A percentile compares a stretch with the other conserved stretches of the same genome.
phyloP scores from a whole-genome alignment of 2,113 vertebrate species.

The Poeciliopsis prolifica region DNA sequence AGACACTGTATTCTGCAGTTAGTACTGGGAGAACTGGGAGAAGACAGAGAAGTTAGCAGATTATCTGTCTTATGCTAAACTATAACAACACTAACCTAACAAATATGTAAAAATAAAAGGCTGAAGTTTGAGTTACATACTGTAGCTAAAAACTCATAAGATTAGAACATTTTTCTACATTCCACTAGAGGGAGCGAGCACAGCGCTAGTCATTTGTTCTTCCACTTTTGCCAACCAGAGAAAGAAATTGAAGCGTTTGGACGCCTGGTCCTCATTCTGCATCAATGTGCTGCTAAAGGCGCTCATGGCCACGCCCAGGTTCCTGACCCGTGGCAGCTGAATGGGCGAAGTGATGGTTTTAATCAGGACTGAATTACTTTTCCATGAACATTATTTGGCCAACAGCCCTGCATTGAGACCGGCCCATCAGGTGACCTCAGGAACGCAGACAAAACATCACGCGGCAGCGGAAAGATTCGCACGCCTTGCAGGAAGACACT shows the following conservation, averaged over 20 bases:
- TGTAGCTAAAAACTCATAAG: no score
- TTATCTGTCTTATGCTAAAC: no score
- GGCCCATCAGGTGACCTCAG: constrained; percentile 80
- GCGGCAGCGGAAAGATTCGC: constrained; percentile 60
- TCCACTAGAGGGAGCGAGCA: neutral
- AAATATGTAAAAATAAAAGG: no score
- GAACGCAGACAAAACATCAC: constrained; percentile 86
- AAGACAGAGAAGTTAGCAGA: no score
- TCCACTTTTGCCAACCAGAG: neutral
- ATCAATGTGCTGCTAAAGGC: constrained; percentile 6
- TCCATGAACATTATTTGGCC: constrained; percentile 71
- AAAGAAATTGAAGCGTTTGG: neutral
- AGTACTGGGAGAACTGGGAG: no score
- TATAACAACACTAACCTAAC: no score
- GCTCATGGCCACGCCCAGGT: constrained; percentile 4
- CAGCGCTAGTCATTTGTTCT: neutral
- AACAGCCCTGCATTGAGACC: constrained; percentile 79
- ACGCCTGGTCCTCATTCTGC: neutral
- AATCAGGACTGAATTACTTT: constrained; percentile 70
- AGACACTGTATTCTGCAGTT: no score
- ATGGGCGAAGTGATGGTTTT: constrained; percentile 66
- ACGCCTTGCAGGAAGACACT: constrained; percentile 70
- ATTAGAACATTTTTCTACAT: neutral
- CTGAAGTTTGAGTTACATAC: no score
- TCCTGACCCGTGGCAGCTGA: constrained; percentile 43